Conservation (phyloP, 2,888 invertebrate genomes). For the Idaea biselata region DNA sequence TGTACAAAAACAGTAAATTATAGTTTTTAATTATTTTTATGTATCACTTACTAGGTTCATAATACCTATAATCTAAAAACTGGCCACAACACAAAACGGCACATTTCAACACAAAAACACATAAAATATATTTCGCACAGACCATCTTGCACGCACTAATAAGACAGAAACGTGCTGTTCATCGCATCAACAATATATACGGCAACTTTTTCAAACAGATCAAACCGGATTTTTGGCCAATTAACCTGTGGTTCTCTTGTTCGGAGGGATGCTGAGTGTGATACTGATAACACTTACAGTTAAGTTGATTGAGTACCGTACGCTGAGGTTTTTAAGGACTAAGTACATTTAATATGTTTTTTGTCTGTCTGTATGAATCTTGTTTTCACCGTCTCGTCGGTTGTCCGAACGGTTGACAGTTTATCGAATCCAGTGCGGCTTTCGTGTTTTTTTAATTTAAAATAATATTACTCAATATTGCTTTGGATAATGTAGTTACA, state of each 20-base stretch:
- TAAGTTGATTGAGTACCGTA: neutral
- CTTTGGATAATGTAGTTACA: no score
- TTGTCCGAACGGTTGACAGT: neutral
- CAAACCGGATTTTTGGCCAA: constrained; percentile 35
- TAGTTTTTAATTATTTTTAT: no score
- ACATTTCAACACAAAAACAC: constrained; percentile 30
- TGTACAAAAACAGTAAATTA: no score
- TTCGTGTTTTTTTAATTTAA: no score
- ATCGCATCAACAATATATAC: constrained; percentile 38
- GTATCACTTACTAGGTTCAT: constrained; percentile 29
- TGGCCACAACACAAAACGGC: constrained; percentile 37
- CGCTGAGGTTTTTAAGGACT: neutral
- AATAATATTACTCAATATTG: no score
- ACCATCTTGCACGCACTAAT: constrained; percentile 46
- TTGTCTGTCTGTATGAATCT: neutral
- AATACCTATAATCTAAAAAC: constrained; percentile 19
- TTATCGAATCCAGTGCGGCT: neutral
- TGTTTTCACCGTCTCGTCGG: neutral
- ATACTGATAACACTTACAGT: neutral
- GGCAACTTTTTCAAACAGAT: constrained; percentile 34
- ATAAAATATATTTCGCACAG: constrained; percentile 31
- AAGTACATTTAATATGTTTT: neutral
- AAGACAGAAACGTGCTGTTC: constrained; percentile 34
- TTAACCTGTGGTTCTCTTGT: neutral
- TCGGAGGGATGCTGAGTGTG: neutral